Evolutionary conservation across 2,797 vertebrate species (phyloP).

Genomic region (Esox lucius): DNA sequence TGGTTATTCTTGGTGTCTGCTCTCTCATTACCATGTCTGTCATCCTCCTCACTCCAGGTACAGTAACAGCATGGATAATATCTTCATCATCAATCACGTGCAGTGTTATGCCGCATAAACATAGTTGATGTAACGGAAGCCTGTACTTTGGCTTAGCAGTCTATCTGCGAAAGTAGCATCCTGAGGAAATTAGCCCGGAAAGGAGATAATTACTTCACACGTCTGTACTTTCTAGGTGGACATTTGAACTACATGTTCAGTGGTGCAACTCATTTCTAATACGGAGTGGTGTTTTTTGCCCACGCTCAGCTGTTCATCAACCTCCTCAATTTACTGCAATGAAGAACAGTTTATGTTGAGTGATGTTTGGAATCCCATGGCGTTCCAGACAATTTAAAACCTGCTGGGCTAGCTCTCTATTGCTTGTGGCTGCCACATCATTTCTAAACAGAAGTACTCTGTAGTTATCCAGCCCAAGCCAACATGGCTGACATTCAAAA

Average conservation of each 20-base stretch:
- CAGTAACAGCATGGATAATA: conserved; percentile 13
- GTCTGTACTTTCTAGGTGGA: not conserved
- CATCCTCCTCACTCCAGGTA: conserved; percentile 97
- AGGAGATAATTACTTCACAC: not conserved
- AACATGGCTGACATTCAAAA: conserved; percentile 69
- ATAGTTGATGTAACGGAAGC: not conserved
- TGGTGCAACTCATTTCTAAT: not conserved
- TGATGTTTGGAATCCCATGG: not conserved
- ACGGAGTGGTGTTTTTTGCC: not conserved
- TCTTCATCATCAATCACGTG: not conserved
- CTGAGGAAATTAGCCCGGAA: not conserved
- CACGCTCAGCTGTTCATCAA: not conserved
- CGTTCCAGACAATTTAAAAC: not conserved
- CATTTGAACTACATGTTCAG: not conserved
- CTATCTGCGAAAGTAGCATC: not conserved
- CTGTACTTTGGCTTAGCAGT: not conserved
- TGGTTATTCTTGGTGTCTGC: conserved; percentile 96
- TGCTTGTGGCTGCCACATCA: not conserved
- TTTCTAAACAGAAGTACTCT: conserved; percentile 1
- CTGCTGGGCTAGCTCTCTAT: not conserved
- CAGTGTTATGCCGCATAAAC: not conserved
- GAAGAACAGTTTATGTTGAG: not conserved
- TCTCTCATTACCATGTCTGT: conserved; percentile 98
- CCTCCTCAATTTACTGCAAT: not conserved
- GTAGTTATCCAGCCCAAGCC: conserved; percentile 29